Evolutionary conservation across 2,888 invertebrate genomes (phyloP), one percentile per base, ranked within the genome.

Genomic region (Agonopterix alstromeriana): DNA sequence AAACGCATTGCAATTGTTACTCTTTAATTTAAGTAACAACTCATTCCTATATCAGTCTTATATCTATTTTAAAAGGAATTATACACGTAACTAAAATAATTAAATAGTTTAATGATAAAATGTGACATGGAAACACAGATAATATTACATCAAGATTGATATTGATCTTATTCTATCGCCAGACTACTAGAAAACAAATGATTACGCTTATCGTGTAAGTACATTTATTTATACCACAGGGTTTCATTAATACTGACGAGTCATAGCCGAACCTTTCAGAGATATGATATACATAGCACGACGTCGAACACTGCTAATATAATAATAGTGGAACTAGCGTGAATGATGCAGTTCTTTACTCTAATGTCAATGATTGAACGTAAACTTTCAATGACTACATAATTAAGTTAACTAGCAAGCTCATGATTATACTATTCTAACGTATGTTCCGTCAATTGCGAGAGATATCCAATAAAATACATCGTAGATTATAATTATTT

Each of bases 241-340:
- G 73, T 77, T 71, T 73, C 60, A 60, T 76, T 85, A 86, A 86
- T 87, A 87, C 87, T 87, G 87, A 78, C 79, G 74, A 81, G 77
- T 73, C 64, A 65, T 65, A 70, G 68, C 72, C 59, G 65, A 67
- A 64, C 63, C 53, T 72, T 82, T 82, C 77, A 84, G 82, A 84
- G 82, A 82, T 83, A 84, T 78, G 82, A 82, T 81, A 82, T 78
- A 77, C 57, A n/a, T 12, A 38, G 27, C 27, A 27, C 27, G 27
- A 27, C 27, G 27, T 27, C 27, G 27, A 27, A 27, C 27, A 38
- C 17, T 17, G 45, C 45, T 38, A 40, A 45, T 36, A 9, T n/a
- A n/a, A n/a, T n/a, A 11, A 14, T 45, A 8, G n/a, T 45, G 17
- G 36, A n/a, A 38, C 8, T 36, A 36, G 10, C 10, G 10, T 45